Evolutionary conservation across 2,888 invertebrate genomes (phyloP), one percentile per base, ranked within the genome.

Genomic region (Pristionchus mayeri): DNA sequence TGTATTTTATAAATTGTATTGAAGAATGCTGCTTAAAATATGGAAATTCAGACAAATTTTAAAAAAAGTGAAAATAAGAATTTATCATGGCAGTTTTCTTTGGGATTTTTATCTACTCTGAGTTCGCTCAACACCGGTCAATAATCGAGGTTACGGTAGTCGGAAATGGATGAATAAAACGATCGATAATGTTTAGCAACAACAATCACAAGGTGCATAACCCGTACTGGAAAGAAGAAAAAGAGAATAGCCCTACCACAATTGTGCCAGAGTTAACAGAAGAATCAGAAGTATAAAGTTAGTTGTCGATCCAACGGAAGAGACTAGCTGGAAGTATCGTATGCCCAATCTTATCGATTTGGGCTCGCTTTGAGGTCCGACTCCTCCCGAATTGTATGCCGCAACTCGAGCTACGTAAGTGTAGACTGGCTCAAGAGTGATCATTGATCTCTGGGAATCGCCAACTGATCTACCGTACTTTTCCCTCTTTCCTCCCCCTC

Each of bases 301-400:
- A 71, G 71, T 71, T 40, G 40, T 71, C 24, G 71, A 71, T 71
- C 40, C 24, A 11, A 40, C 40, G 24, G 71, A 37, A 4, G 82
- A 82, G 18, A 34, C n/a, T 21, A 82, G 50, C 11, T 82, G 82
- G 67, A 82, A 82, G 67, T 82, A 50, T 21, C 82, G 60, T 67
- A 82, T 80, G 0, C 91, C 91, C 21, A 91, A 86, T 80, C 91
- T 88, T 50, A 91, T 88, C 48, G 88, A 87, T 50, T 86, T 84
- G 0, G 90, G 80, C 11, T 87, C 85, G 83, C 89, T 89, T 27
- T 85, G 52, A 3, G 91, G 91, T 37, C 91, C 91, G 34, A 90
- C 80, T 18, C 91, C 91, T 34, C 91, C 91, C 21, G 88, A 85
- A 85, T 91, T 91, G 86, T 90, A 91, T 54, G 88, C 91, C 30